phyloP scores from a whole-genome alignment of 1,140 invertebrate species.

The Meloidogyne hapla region DNA sequence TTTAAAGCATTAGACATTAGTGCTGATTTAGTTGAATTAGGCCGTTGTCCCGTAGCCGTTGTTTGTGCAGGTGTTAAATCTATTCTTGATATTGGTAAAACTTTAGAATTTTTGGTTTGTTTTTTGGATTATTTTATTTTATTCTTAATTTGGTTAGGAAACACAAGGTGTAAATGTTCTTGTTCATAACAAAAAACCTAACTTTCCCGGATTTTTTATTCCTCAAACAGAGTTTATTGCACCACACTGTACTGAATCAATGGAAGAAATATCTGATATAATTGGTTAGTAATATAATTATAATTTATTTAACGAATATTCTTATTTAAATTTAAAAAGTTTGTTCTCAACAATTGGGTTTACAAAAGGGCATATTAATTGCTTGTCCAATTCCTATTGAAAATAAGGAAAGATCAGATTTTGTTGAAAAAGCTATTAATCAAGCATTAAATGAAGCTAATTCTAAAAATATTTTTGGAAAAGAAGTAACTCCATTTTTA shows the following conservation, averaged over 20 bases:
- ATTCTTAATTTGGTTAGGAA: slow-evolving; percentile 71
- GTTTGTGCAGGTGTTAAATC: slow-evolving; percentile 94
- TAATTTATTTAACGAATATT: too few relatives aligned
- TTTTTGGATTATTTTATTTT: background rate
- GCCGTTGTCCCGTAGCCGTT: slow-evolving; percentile 80
- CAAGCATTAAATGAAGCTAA: slow-evolving; percentile 73
- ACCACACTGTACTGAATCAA: slow-evolving; percentile 72
- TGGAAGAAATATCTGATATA: slow-evolving; percentile 74
- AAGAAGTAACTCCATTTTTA: slow-evolving; percentile 88
- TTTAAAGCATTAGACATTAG: slow-evolving; percentile 79
- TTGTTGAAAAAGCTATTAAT: slow-evolving; percentile 73
- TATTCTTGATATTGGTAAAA: slow-evolving; percentile 89
- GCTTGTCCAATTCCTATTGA: slow-evolving; percentile 83
- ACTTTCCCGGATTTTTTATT: slow-evolving; percentile 85
- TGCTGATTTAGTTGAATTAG: slow-evolving; percentile 87
- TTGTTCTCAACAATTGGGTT: slow-evolving; percentile 45
- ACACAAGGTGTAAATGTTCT: slow-evolving; percentile 88
- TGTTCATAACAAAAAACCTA: slow-evolving; percentile 71
- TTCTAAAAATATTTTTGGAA: slow-evolving; percentile 73
- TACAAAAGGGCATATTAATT: slow-evolving; percentile 80
- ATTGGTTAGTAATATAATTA: slow-evolving; percentile 40
- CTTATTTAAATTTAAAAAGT: slow-evolving; percentile 66
- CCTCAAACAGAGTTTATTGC: slow-evolving; percentile 72
- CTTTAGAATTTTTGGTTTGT: slow-evolving; percentile 82
- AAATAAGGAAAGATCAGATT: slow-evolving; percentile 68